phyloP scores from a whole-genome alignment of 2,888 invertebrate genomes.

The Pandemis corylana region DNA sequence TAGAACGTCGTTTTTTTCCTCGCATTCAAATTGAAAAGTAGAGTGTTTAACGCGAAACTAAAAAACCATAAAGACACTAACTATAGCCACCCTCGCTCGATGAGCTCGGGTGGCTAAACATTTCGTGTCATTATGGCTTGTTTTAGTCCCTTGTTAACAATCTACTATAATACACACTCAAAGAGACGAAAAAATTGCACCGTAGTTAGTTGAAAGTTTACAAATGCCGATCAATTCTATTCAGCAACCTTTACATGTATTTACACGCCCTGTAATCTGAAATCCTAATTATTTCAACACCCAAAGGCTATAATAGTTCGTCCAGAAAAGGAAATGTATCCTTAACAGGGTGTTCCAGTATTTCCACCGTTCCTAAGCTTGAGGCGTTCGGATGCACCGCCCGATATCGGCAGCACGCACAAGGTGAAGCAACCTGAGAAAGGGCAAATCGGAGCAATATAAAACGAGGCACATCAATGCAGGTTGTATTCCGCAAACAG shows the following conservation, averaged over 20 bases:
- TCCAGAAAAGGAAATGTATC: conserved; percentile 25
- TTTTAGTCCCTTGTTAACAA: too few species aligned
- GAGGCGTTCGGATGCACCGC: conserved; percentile 61
- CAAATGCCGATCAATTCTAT: neutral
- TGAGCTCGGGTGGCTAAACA: too few species aligned
- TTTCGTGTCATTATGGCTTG: too few species aligned
- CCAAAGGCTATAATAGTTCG: conserved; percentile 2
- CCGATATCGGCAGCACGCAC: conserved; percentile 71
- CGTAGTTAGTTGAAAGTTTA: neutral
- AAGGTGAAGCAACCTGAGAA: conserved; percentile 83
- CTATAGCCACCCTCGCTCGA: too few species aligned
- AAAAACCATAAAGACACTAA: too few species aligned
- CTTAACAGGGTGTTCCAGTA: conserved; percentile 28
- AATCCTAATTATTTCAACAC: conserved; percentile 6
- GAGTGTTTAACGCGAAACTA: too few species aligned
- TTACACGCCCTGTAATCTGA: neutral
- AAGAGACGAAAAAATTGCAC: too few species aligned
- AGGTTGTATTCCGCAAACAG: conserved; percentile 74
- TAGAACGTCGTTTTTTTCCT: too few species aligned
- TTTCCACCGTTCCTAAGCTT: conserved; percentile 24
- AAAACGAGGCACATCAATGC: conserved; percentile 80
- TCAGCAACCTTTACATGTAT: neutral
- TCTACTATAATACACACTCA: too few species aligned
- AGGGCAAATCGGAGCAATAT: conserved; percentile 82
- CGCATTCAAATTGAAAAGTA: too few species aligned